Conservation (phyloP, 2,797 vertebrate genomes). For the Tapirus indicus region DNA sequence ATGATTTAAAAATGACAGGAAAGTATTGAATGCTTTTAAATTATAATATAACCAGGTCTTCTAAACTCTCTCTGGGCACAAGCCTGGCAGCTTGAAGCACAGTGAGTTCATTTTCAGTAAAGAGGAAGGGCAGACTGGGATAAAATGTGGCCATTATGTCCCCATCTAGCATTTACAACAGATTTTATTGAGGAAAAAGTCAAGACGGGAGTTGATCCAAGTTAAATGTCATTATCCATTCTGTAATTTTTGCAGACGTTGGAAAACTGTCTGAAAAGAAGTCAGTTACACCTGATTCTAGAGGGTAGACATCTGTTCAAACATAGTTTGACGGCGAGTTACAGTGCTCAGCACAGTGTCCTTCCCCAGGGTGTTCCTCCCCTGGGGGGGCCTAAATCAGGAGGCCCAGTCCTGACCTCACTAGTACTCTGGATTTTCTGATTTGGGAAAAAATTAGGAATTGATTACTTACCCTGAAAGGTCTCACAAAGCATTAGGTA, state of each 20-base stretch:
- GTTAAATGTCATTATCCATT: background rate
- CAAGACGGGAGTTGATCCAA: background rate
- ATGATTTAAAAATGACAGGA: background rate
- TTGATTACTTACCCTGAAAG: background rate
- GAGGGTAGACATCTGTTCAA: background rate
- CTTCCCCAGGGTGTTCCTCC: no score
- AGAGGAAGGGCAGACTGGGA: background rate
- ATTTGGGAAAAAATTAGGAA: background rate
- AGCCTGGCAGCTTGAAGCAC: background rate
- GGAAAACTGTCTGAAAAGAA: background rate
- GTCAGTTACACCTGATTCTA: background rate
- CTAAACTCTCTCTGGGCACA: background rate
- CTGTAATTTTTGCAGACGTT: background rate
- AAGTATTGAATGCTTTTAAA: background rate
- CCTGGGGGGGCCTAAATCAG: background rate
- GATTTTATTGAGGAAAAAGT: constrained; percentile 17
- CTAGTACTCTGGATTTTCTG: background rate
- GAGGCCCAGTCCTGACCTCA: background rate
- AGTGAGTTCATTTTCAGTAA: background rate
- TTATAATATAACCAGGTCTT: background rate
- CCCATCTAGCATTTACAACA: background rate
- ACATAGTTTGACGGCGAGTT: background rate
- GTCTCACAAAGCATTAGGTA: background rate
- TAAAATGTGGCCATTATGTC: background rate
- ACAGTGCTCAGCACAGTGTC: background rate